Base-by-base conservation (phyloP, 2,888 invertebrate species). In the Stenotaenia linearis region DNA sequence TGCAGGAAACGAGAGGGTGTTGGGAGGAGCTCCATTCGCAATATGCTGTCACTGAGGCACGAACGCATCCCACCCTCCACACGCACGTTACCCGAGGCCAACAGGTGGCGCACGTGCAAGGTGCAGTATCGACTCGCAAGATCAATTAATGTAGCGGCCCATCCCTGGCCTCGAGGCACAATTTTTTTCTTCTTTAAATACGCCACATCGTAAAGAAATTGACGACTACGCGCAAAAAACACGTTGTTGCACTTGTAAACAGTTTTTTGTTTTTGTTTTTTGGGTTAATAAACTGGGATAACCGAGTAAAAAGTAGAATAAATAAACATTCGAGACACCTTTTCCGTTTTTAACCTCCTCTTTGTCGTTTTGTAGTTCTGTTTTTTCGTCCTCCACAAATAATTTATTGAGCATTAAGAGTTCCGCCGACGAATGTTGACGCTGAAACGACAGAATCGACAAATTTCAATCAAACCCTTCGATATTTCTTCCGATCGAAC, bases 371-470 rank as follows among this genome's bases (percentile, higher is more conserved):
- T 84, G 89, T 75, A 93, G 86, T 80, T 90, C 89, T 81, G 88
- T 89, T 83, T 91, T 90, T 81, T 93, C 91, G 83, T 93, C 93
- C 21, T 91, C 89, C 75, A 92, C 90, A 85, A 92, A 90, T 86
- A 92, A 89, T 79, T 92, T 89, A 83, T 93, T 91, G 81, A 94
- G 88, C 91, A 93, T 92, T 87, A 93, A 91, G 80, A 91, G 85
- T 85, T 94, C 94, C 0, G 93, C 91, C 0, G 93, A 92, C 82
- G 91, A 90, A 79, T 91, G 91, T 83, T 90, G 90, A 78, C 91
- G 88, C 93, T 93, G 23, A 40, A 15, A 28, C 78, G 30, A 23
- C 1, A 79, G 37, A 79, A 25, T 5, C 28, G 77, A 21, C 5
- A 30, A 50, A 84, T 89, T 88, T n/a, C 7, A 56, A 25, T 5